phyloP scores from a whole-genome alignment of 64 coral and sea anemone genomes.

The Acropora yongei region DNA sequence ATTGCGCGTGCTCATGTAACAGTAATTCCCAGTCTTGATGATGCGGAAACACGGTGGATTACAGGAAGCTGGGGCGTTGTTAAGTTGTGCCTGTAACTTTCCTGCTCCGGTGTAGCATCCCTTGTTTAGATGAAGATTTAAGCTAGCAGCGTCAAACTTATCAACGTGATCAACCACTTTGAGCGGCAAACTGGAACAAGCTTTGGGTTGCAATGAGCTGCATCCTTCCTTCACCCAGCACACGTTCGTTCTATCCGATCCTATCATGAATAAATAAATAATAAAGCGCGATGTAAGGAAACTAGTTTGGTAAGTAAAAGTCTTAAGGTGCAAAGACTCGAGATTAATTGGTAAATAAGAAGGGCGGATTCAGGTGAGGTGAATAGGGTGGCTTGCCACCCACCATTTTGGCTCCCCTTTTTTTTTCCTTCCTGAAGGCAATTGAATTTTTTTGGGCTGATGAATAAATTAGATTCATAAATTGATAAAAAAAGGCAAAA shows the following conservation, averaged over 20 bases:
- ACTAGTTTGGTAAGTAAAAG: neutral
- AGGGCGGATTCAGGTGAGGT: no score
- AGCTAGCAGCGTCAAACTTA: slow-evolving; percentile 12
- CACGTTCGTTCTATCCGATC: slow-evolving; percentile 52
- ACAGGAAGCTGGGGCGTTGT: slow-evolving; percentile 63
- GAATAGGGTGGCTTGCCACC: no score
- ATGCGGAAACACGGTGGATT: slow-evolving; percentile 68
- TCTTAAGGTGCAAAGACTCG: no score
- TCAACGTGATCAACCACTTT: slow-evolving; percentile 50
- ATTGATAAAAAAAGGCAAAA: no score
- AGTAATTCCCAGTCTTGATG: slow-evolving; percentile 62
- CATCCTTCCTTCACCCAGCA: slow-evolving; percentile 70
- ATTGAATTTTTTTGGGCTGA: no score
- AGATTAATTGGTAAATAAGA: no score
- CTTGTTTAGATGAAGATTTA: slow-evolving; percentile 56
- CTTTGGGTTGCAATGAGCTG: slow-evolving; percentile 31
- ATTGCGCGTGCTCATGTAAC: slow-evolving; percentile 75
- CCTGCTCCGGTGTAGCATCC: slow-evolving; percentile 16
- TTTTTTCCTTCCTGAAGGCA: no score
- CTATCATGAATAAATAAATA: neutral
- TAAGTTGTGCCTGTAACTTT: slow-evolving; percentile 26
- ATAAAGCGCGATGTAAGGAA: neutral
- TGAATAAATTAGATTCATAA: no score
- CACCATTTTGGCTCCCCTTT: no score
- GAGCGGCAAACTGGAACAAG: slow-evolving; percentile 56